These are phyloP conservation scores for Nipponia nippon DNA, from an alignment of 2,113 vertebrate species.

Conservation along the genomic window DNA sequence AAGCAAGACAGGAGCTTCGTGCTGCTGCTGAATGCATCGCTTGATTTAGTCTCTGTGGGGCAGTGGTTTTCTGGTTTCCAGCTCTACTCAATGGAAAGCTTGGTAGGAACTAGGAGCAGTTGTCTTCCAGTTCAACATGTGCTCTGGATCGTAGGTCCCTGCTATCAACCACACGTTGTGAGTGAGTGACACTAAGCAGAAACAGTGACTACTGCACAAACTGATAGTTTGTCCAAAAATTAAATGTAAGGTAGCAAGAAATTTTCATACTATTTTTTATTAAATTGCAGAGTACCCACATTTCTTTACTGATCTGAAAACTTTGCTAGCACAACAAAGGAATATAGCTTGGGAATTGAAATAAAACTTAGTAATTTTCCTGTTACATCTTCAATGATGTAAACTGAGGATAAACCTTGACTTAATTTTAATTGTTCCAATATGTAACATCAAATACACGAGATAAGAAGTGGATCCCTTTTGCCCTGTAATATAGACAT, in stretches of 20 bases:
- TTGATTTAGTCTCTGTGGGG: background rate
- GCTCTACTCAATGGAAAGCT: background rate
- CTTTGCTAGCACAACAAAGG: background rate
- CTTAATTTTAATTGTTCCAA: background rate
- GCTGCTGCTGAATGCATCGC: background rate
- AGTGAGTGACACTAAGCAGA: background rate
- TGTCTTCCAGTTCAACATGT: background rate
- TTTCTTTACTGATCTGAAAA: background rate
- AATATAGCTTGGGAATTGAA: background rate
- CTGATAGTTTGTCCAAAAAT: background rate
- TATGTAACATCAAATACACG: background rate
- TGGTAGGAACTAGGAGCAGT: background rate
- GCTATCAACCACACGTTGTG: background rate
- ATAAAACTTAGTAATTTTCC: background rate
- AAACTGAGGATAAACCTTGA: background rate
- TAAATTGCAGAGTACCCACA: background rate
- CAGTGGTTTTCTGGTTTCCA: background rate
- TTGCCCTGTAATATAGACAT: background rate
- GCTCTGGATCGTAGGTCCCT: background rate
- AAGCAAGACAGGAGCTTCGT: background rate
- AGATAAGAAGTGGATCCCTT: background rate
- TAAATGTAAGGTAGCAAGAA: background rate
- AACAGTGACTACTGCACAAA: background rate
- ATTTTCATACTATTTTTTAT: background rate
- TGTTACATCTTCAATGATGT: background rate